These are phyloP conservation scores for Philaethria dido DNA, from an alignment of 2,888 invertebrate genomes.

Conservation along the genomic window DNA sequence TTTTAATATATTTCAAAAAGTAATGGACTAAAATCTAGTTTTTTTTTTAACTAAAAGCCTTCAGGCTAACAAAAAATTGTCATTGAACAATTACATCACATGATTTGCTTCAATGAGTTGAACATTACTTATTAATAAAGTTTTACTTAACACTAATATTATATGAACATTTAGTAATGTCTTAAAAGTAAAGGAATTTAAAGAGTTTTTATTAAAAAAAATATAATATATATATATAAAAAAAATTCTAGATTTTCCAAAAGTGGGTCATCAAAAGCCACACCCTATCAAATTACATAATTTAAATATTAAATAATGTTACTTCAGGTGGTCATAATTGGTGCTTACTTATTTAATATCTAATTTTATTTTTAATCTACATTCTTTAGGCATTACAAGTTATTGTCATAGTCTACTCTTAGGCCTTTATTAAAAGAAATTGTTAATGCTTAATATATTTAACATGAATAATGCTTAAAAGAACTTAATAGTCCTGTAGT, in stretches of 20 bases:
- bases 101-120: conserved; percentile 1
- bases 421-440: too few species aligned
- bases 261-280: conserved; percentile 22
- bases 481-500: too few species aligned
- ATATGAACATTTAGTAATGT: not conserved
- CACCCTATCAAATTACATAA: conserved; percentile 28
- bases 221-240: not conserved
- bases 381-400: too few species aligned
- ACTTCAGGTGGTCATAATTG: not conserved
- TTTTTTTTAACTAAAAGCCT: not conserved
- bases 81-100: conserved; percentile 22
- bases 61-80: not conserved
- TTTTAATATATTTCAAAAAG: too few species aligned
- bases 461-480: too few species aligned
- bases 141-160: not conserved
- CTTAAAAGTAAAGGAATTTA: not conserved
- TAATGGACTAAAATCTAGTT: not conserved
- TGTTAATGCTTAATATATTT: too few species aligned
- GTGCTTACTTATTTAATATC: not conserved
- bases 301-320: conserved; percentile 11
- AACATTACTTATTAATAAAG: not conserved
- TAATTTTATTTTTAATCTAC: conserved; percentile 1
- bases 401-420: too few species aligned
- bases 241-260: not conserved
- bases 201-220: too few species aligned